A percentile compares a stretch with the other conserved stretches of the same genome.
These are phyloP conservation scores for Lycocorax pyrrhopterus DNA, from an alignment of 2,113 vertebrate species.

Conservation along the genomic window DNA sequence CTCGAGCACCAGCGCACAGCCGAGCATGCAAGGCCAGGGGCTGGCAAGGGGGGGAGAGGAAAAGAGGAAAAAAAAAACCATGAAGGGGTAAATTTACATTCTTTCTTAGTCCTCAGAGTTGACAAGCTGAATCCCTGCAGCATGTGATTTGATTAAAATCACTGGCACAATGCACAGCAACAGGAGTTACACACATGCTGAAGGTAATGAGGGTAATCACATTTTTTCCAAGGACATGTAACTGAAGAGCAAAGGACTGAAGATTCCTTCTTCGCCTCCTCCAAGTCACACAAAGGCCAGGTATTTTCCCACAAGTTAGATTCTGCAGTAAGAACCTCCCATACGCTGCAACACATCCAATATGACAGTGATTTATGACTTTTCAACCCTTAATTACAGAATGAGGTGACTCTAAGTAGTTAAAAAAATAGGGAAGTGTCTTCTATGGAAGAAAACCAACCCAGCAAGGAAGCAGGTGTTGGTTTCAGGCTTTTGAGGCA, in stretches of 20 bases:
- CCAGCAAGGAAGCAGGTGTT: not conserved
- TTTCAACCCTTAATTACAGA: not conserved
- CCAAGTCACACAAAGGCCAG: not conserved
- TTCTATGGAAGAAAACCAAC: not conserved
- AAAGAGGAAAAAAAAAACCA: not conserved
- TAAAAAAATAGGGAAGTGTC: not conserved
- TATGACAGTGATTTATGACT: not conserved
- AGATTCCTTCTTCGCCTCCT: not conserved
- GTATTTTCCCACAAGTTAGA: not conserved
- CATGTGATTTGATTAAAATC: not conserved
- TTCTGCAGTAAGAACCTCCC: not conserved
- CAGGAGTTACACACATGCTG: not conserved
- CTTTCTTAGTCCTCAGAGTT: not conserved
- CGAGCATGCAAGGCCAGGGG: not conserved
- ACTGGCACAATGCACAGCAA: not conserved
- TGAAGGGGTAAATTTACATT: not conserved
- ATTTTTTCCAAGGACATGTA: not conserved
- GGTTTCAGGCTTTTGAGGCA: not conserved
- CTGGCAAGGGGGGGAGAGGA: not conserved
- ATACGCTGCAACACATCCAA: fast-evolving
- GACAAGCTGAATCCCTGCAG: not conserved
- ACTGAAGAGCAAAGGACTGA: not conserved
- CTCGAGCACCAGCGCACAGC: not conserved
- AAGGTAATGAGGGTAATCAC: not conserved
- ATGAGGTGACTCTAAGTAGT: not conserved